Evolutionary conservation across 2,797 vertebrate genomes (phyloP).

Genomic region (Gymnodraco acuticeps): DNA sequence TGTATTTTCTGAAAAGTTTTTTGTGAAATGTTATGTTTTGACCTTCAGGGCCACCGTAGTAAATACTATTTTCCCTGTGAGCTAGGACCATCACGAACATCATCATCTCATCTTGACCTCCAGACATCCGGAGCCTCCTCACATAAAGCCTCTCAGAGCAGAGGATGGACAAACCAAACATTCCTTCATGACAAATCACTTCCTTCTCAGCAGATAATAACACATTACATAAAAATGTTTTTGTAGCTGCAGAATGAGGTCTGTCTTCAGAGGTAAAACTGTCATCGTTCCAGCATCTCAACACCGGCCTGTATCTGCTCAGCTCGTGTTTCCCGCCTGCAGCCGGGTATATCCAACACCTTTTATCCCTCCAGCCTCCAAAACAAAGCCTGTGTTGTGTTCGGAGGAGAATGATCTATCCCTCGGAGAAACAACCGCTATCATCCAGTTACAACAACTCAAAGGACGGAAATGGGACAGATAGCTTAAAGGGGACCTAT

Average conservation of each 20-base stretch:
- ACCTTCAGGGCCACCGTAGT: too few relatives aligned
- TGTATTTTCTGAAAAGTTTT: too few relatives aligned
- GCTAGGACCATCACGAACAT: too few relatives aligned
- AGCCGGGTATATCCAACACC: slow-evolving; percentile 21
- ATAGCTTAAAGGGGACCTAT: slow-evolving; percentile 24
- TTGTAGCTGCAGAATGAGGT: fast-evolving
- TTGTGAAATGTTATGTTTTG: too few relatives aligned
- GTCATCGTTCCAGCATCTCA: slow-evolving; percentile 21
- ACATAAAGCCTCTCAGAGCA: too few relatives aligned
- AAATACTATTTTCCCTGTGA: too few relatives aligned
- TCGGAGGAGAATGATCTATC: slow-evolving; percentile 30
- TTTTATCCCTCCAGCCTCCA: slow-evolving; percentile 35
- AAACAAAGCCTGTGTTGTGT: slow-evolving; percentile 64
- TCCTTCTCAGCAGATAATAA: too few relatives aligned
- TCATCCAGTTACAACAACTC: slow-evolving; percentile 74
- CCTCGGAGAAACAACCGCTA: slow-evolving; percentile 51
- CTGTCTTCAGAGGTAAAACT: slow-evolving; percentile 5
- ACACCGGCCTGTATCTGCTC: not conserved
- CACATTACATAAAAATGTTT: too few relatives aligned
- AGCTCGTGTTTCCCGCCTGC: slow-evolving; percentile 64
- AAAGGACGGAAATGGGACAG: slow-evolving; percentile 65
- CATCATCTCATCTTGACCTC: too few relatives aligned
- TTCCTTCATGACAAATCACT: too few relatives aligned
- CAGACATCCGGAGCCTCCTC: too few relatives aligned
- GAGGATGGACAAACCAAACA: too few relatives aligned